Base-by-base conservation (phyloP, 2,888 invertebrate genomes). In the Schizotus pectinicornis region DNA sequence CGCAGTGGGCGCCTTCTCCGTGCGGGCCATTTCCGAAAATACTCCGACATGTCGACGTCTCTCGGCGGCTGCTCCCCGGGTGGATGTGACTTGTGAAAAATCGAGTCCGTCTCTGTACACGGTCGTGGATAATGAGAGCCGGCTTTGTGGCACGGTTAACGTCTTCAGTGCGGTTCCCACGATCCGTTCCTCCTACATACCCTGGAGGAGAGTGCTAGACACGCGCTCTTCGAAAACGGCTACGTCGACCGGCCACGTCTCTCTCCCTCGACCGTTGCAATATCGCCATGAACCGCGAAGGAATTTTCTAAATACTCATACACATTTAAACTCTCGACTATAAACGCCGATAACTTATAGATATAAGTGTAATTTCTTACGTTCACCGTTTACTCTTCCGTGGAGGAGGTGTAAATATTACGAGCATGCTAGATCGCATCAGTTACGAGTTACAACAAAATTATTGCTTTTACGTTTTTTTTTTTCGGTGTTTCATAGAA, bases 121-220 rank as follows among this genome's bases (percentile, higher is more conserved):
- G 41, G 50, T 50, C 43, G 35, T 59, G 56, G 63, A 68, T 68
- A 68, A 67, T 68, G 67, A 68, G 67, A 67, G 62, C 63, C 60
- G 58, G 46, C 47, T 66, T 63, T 64, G 66, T 68, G 62, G 67
- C 70, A 68, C 71, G 67, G 70, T 72, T 66, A 71, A 69, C 67
- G 65, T 69, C 70, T 72, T 68, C 68, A 64, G 64, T 65, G 66
- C 49, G 53, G 65, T 68, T 70, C 72, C 72, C 72, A 72, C 70
- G 70, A 70, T 70, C 67, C 64, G 67, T 66, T 63, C 69, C 61
- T 61, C 77, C 77, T 77, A 76, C 77, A 72, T 75, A 74, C 75
- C 77, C 77, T 70, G 69, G 67, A 74, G 77, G 76, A 74, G 74
- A 75, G 73, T 70, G 74, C 73, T 73, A 75, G 77, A 77, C 77